phyloP scores from a whole-genome alignment of 2,113 vertebrate species.

The Caranx melampygus region DNA sequence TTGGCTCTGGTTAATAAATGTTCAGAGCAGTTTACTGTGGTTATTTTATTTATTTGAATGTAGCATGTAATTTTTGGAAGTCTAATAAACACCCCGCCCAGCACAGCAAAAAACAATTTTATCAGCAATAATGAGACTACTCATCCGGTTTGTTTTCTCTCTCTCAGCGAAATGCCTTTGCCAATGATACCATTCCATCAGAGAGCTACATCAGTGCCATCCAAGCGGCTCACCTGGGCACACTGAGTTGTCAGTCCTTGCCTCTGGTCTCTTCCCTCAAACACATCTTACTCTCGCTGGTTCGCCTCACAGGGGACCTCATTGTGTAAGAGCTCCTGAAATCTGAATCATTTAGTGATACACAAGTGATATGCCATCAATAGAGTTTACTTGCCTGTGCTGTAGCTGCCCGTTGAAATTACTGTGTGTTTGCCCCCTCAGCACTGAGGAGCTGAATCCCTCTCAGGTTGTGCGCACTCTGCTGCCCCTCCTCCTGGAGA shows the following conservation, averaged over 20 bases:
- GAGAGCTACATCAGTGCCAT: constrained; percentile 99
- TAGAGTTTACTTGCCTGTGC: not conserved
- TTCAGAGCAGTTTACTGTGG: not conserved
- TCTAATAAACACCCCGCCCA: not conserved
- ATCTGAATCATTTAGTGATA: not conserved
- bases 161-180: constrained; percentile 94
- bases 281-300: constrained; percentile 94
- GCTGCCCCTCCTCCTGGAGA: constrained; percentile 94
- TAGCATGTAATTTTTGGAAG: not conserved
- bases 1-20: not conserved
- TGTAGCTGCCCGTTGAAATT: not conserved
- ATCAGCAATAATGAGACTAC: not conserved
- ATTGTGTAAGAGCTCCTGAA: constrained; percentile 89
- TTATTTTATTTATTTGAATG: not conserved
- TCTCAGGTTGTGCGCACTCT: constrained; percentile 91
- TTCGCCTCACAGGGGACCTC: constrained; percentile 95
- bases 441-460: constrained; percentile 92
- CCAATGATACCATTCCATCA: constrained; percentile 96
- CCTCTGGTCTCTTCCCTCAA: constrained; percentile 95
- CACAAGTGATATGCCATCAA: not conserved
- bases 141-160: constrained; percentile 12
- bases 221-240: constrained; percentile 95
- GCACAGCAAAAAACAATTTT: not conserved
- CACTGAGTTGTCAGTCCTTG: constrained; percentile 93
- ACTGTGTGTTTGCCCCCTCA: constrained; percentile 77